Evolutionary conservation across 2,797 vertebrate genomes (phyloP), one percentile per base, ranked within the genome.

Genomic region (Rhynchotus rufescens): DNA sequence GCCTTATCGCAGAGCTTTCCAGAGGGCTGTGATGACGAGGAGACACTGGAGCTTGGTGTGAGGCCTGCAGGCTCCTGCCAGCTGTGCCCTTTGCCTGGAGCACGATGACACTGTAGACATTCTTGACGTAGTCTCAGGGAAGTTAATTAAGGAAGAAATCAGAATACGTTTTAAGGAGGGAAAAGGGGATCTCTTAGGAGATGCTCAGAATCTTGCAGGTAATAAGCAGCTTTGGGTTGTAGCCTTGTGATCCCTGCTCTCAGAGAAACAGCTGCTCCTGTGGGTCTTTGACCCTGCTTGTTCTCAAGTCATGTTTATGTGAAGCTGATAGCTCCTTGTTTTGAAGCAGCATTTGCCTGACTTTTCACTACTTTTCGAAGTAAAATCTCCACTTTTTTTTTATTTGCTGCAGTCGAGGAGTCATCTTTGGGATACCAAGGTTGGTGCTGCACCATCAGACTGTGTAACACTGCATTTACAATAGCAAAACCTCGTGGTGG

Each of bases 221-320:
- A 30, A 21, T 45, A 44, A 72, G 10, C 28, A 44, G 28, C 20
- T 64, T 77, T 64, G 32, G 34, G 42, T 25, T 59, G 16, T 14
- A 56, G 42, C 21, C 15, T 88, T 71, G 36, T 59, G 6, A 49
- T 42, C 23, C 89, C 52, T 69, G 17, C 34, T 82, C 81, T 51
- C 45, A 74, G 54, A 30, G 9, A 15, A 28, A 36, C 13, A 69
- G 67, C 40, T 38, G 22, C 19, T 4, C 22, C 23, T 89, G 9
- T 19, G 75, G 72, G 84, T 94, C 84, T 96, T 94, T 93, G 92
- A 67, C 47, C 77, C 52, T 85, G 59, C 60, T 95, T 92, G 84
- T 38, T 93, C 85, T 92, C 69, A 49, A 49, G 12, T 21, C 66
- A 57, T 21, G 10, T 80, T 95, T 85, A 93, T 8, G 21, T 91